Percentiles rank a stretch among this genome's conserved stretches.
Conservation (phyloP, 2,113 vertebrate genomes). For the Lamprologus speciosus region DNA sequence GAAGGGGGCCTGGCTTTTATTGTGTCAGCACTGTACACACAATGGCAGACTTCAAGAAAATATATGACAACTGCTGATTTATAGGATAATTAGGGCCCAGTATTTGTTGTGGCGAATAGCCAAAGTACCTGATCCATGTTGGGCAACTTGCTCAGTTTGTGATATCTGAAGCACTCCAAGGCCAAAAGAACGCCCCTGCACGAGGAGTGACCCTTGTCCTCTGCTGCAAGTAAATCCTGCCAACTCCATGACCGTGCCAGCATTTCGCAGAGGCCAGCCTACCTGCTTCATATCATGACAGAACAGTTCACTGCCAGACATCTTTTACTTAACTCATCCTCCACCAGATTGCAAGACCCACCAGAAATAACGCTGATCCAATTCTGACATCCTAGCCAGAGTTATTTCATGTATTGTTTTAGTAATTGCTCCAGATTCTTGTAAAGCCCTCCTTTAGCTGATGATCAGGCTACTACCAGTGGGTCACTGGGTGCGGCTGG, state of each 20-base stretch:
- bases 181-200: not conserved
- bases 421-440: slow-evolving; percentile 29
- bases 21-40: slow-evolving; percentile 44
- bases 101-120: slow-evolving; percentile 59
- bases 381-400: slow-evolving; percentile 25
- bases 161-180: not conserved
- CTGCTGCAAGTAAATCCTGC: not conserved
- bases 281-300: slow-evolving; percentile 23
- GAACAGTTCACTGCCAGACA: not conserved
- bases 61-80: slow-evolving; percentile 62
- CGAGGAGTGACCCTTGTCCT: not conserved
- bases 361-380: slow-evolving; percentile 42
- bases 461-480: slow-evolving; percentile 9
- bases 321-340: slow-evolving; percentile 14
- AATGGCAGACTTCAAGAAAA: slow-evolving; percentile 40
- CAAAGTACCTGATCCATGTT: slow-evolving; percentile 49
- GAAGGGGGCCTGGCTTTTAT: slow-evolving; percentile 48
- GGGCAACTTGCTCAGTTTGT: slow-evolving; percentile 11
- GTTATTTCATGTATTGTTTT: slow-evolving; percentile 47
- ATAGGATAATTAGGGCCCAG: slow-evolving; percentile 63
- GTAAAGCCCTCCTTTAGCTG: not conserved
- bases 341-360: slow-evolving; percentile 9
- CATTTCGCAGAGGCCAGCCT: not conserved
- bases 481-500: slow-evolving; percentile 54
- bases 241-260: not conserved